These are phyloP conservation scores for Mnemiopsis leidyi DNA, from an alignment of 37 sponge, comb jelly and placozoan genomes.

Conservation along the genomic window DNA sequence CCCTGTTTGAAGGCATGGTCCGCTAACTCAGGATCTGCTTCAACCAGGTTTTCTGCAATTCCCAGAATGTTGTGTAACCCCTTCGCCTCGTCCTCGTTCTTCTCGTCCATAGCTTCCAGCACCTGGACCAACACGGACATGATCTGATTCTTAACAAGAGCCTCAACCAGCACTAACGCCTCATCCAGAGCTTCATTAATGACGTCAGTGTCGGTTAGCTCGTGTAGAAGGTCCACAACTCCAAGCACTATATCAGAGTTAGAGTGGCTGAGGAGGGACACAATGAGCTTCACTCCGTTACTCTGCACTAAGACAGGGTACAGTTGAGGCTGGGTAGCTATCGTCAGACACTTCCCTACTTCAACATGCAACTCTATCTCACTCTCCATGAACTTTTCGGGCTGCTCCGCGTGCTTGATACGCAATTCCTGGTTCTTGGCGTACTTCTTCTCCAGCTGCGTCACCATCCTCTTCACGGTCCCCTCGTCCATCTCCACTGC, in stretches of 20 bases:
- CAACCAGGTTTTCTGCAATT: slow-evolving; percentile 91
- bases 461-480: slow-evolving; percentile 83
- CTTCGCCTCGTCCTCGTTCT: slow-evolving; percentile 83
- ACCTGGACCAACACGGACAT: slow-evolving; percentile 84
- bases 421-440: slow-evolving; percentile 92
- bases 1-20: slow-evolving; percentile 84
- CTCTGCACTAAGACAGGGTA: slow-evolving; percentile 78
- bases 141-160: slow-evolving; percentile 75
- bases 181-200: slow-evolving; percentile 72
- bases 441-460: slow-evolving; percentile 87
- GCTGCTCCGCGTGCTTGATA: slow-evolving; percentile 87
- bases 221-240: slow-evolving; percentile 89
- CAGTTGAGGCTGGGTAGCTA: slow-evolving; percentile 86
- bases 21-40: slow-evolving; percentile 75
- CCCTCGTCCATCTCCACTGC: slow-evolving; percentile 73
- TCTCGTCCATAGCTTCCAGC: slow-evolving; percentile 87
- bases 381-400: slow-evolving; percentile 95
- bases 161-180: slow-evolving; percentile 79
- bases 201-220: slow-evolving; percentile 84
- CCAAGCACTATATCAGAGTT: slow-evolving; percentile 79
- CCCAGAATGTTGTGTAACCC: slow-evolving; percentile 92
- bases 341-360: slow-evolving; percentile 72
- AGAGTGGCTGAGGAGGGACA: slow-evolving; percentile 43
- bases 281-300: slow-evolving; percentile 2
- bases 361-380: slow-evolving; percentile 94